phyloP scores from a whole-genome alignment of 2,113 vertebrate genomes.

The Patagioenas fasciata region DNA sequence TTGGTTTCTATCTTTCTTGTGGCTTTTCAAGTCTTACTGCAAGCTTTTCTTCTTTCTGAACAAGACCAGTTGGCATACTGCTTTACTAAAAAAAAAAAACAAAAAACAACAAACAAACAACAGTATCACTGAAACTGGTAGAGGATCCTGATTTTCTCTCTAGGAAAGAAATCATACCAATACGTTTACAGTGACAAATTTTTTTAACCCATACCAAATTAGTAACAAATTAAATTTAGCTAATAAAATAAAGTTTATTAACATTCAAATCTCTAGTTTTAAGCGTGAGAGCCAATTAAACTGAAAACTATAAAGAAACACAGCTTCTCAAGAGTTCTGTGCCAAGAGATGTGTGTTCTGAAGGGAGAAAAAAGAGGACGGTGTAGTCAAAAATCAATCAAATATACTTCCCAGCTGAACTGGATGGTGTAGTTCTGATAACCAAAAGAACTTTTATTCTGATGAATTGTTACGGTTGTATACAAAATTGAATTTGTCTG shows the following conservation, averaged over 20 bases:
- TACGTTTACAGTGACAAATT: neutral
- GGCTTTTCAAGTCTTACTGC: constrained; percentile 23
- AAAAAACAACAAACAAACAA: neutral
- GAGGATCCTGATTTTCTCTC: neutral
- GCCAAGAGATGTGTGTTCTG: neutral
- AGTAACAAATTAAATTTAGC: neutral
- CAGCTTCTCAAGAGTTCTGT: neutral
- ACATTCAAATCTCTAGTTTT: neutral
- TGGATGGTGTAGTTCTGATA: neutral
- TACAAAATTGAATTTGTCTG: neutral
- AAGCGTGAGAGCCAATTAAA: neutral
- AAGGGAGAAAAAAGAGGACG: neutral
- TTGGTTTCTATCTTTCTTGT: neutral
- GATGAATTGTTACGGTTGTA: neutral
- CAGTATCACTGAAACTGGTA: neutral
- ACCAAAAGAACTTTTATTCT: neutral
- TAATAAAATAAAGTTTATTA: neutral
- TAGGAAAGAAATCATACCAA: neutral
- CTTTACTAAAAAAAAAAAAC: neutral
- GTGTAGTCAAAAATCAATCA: neutral
- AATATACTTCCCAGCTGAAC: neutral
- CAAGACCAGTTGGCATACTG: neutral
- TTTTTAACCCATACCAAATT: neutral
- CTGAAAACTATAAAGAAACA: neutral
- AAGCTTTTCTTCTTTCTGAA: neutral